phyloP scores from a whole-genome alignment of 2,888 invertebrate genomes.

The Troilus luridus region DNA sequence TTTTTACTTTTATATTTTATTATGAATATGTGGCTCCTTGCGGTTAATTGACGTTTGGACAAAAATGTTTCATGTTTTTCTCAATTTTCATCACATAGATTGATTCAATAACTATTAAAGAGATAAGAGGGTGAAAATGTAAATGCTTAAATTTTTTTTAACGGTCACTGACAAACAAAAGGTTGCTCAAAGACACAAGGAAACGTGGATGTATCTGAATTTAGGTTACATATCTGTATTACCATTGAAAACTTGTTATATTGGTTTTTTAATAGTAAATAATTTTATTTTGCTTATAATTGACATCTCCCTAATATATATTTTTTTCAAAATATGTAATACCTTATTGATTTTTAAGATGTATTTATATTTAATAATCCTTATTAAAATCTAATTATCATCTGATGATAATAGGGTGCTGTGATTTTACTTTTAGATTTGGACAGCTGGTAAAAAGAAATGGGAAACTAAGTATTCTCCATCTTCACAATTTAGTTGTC shows the following conservation, averaged over 20 bases:
- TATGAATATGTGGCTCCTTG: no score
- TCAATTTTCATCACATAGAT: no score
- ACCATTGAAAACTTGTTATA: not conserved
- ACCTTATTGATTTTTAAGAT: not conserved
- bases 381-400: not conserved
- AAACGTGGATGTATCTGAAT: no score
- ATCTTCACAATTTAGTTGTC: not conserved
- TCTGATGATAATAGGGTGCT: not conserved
- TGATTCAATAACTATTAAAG: no score
- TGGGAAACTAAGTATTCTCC: slow-evolving; percentile 7
- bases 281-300: not conserved
- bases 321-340: not conserved
- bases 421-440: not conserved
- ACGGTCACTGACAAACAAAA: no score
- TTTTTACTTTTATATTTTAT: no score
- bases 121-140: no score
- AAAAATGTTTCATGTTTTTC: no score
- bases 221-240: not conserved
- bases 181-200: no score
- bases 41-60: no score
- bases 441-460: not conserved
- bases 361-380: not conserved
- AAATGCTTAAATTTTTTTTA: no score
- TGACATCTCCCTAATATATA: not conserved
- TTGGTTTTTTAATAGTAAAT: not conserved